Evolutionary conservation across 2,113 vertebrate genomes (phyloP).

Genomic region (Tapirus terrestris): DNA sequence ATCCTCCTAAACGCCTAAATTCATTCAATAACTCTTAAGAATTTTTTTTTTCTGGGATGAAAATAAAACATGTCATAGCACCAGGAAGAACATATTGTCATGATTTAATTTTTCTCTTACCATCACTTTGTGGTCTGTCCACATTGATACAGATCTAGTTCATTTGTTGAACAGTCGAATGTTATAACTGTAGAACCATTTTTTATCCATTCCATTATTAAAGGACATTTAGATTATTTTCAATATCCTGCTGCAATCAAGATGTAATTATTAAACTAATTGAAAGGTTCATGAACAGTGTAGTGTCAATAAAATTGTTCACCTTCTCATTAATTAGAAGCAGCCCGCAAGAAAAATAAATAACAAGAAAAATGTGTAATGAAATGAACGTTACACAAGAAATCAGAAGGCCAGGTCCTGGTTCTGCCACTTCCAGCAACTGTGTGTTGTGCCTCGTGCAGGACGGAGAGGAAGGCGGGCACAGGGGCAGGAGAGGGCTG

Average conservation of each 20-base stretch:
- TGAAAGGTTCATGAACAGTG: too few species aligned
- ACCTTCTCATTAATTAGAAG: not conserved
- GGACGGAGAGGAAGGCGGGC: not conserved
- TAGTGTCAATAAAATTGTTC: not conserved
- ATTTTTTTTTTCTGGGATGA: not conserved
- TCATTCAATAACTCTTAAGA: not conserved
- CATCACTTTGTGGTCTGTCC: not conserved
- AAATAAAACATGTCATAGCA: not conserved
- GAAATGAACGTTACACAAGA: too few species aligned
- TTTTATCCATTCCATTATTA: not conserved
- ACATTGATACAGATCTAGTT: rapidly evolving
- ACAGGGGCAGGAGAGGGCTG: too few species aligned
- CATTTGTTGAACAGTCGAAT: rapidly evolving
- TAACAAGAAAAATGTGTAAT: rapidly evolving
- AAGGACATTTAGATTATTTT: not conserved
- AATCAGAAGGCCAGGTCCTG: not conserved
- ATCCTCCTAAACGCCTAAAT: not conserved
- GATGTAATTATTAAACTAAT: not conserved
- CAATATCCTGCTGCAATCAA: too few species aligned
- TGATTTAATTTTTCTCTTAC: not conserved
- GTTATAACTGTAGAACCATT: rapidly evolving
- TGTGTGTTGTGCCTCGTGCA: too few species aligned
- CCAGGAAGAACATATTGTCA: not conserved
- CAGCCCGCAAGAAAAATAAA: rapidly evolving
- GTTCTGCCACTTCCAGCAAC: too few species aligned